A percentile compares a stretch with the other conserved stretches of the same genome.
These are phyloP conservation scores for Emydura subglobosa DNA, from an alignment of 2,113 vertebrate species.

Conservation along the genomic window DNA sequence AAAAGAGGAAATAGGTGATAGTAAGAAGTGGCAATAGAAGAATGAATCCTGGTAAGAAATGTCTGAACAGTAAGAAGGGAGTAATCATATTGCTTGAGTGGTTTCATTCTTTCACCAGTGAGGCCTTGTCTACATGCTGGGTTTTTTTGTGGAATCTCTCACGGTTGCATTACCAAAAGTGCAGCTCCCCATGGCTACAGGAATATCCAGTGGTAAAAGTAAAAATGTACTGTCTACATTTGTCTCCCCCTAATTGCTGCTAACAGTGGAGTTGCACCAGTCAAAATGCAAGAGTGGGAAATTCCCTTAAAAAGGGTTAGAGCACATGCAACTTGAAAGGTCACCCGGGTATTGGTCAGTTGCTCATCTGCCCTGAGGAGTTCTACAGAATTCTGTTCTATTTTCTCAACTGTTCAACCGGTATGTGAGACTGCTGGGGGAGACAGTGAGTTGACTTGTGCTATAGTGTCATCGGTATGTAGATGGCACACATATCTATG, in stretches of 20 bases:
- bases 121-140: neutral
- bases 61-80: neutral
- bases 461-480: neutral
- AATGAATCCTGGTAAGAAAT: neutral
- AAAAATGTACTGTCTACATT: neutral
- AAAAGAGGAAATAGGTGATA: neutral
- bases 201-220: neutral
- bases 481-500: neutral
- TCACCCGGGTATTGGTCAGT: too few relatives aligned
- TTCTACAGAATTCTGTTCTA: neutral
- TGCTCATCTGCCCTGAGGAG: neutral
- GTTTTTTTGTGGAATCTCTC: neutral
- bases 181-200: neutral
- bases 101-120: neutral
- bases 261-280: neutral
- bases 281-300: neutral
- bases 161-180: neutral
- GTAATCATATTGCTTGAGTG: neutral
- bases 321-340: neutral
- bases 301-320: neutral
- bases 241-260: neutral
- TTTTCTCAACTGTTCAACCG: neutral
- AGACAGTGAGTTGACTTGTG: neutral
- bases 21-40: neutral
- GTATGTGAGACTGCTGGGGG: neutral